Conservation (phyloP, 2,113 vertebrate species). For the Glaucomys volans region DNA sequence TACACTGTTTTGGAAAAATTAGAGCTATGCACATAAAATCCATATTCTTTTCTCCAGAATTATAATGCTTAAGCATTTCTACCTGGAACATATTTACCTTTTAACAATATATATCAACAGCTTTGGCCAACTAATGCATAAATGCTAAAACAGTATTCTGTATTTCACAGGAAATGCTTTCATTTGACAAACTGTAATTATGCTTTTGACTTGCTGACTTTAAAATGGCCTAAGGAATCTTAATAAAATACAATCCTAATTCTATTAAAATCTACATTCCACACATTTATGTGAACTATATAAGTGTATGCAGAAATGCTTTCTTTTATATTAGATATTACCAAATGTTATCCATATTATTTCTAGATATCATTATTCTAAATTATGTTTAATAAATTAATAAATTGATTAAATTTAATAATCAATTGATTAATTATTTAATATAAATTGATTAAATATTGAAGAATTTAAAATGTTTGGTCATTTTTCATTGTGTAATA, state of each 20-base stretch:
- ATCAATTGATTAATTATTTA: no score
- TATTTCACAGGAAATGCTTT: background rate
- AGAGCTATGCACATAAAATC: background rate
- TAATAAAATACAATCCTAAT: background rate
- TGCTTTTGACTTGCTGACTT: background rate
- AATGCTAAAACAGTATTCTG: background rate
- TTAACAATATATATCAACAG: background rate
- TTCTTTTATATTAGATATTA: background rate
- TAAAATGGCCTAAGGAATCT: background rate
- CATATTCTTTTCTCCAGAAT: background rate
- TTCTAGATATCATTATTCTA: constrained; percentile 17
- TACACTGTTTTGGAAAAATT: background rate
- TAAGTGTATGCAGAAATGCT: background rate
- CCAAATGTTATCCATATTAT: background rate
- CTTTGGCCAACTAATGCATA: background rate
- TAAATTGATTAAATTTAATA: background rate
- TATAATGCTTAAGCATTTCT: background rate
- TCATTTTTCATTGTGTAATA: background rate
- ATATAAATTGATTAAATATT: no score
- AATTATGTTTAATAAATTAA: background rate
- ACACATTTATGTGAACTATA: background rate
- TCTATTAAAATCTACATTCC: background rate
- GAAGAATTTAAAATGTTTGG: background rate
- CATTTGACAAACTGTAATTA: background rate
- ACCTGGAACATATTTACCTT: background rate